These are phyloP conservation scores for Glossophaga mutica DNA, from an alignment of 2,797 vertebrate species.

Conservation along the genomic window DNA sequence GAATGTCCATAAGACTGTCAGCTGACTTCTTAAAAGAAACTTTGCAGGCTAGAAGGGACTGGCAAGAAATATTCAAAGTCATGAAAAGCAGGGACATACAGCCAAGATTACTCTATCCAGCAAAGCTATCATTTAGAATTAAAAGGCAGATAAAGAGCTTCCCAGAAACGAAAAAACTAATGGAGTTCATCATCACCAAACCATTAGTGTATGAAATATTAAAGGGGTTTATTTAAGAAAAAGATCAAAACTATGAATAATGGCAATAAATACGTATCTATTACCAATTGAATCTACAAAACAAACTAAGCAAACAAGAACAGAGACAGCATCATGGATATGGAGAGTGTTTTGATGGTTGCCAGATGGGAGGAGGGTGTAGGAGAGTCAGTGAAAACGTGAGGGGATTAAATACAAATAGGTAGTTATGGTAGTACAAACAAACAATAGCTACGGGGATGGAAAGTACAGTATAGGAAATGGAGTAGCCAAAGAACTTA, in stretches of 20 bases:
- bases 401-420: neutral
- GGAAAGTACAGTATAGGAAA: neutral
- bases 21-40: neutral
- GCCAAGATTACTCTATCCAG: neutral
- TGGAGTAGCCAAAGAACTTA: neutral
- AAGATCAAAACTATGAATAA: neutral
- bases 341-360: neutral
- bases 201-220: neutral
- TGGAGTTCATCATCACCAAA: neutral
- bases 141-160: neutral
- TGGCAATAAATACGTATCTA: neutral
- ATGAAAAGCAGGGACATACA: neutral
- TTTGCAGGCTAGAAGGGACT: neutral
- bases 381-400: neutral
- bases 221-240: neutral
- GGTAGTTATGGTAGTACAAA: no score
- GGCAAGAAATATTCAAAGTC: neutral
- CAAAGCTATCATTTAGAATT: neutral
- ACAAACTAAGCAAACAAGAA: neutral
- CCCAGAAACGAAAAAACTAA: neutral
- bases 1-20: neutral
- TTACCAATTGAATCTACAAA: neutral
- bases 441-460: no score
- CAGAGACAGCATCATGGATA: neutral
- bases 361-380: neutral